These are phyloP conservation scores for Muscicapa adusta DNA, from an alignment of 2,113 vertebrate genomes.

Conservation along the genomic window DNA sequence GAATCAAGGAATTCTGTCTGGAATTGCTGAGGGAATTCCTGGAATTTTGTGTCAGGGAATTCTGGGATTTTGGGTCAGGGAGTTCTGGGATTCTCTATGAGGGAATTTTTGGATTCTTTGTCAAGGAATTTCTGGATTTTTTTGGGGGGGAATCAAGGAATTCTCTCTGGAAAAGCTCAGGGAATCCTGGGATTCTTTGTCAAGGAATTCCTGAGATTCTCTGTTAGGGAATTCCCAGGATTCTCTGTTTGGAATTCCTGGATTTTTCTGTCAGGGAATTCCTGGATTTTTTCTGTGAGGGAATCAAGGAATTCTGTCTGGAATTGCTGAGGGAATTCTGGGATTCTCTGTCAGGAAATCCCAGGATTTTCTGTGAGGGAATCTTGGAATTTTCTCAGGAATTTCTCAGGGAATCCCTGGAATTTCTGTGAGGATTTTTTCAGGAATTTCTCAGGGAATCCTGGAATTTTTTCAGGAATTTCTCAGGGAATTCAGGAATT, in stretches of 20 bases:
- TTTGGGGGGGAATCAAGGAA: too few species aligned
- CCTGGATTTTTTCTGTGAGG: too few species aligned
- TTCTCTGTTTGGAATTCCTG: too few species aligned
- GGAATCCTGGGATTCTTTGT: too few species aligned
- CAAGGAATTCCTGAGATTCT: not conserved
- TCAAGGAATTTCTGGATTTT: not conserved
- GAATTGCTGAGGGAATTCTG: too few species aligned
- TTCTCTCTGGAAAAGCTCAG: too few species aligned
- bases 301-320: not conserved
- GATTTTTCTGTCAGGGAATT: too few species aligned
- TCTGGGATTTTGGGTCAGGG: too few species aligned
- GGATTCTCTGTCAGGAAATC: not conserved
- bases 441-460: not conserved
- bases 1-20: not conserved
- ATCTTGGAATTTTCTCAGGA: not conserved
- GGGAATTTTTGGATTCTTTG: not conserved
- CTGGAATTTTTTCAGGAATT: rapidly evolving
- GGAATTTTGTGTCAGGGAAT: not conserved
- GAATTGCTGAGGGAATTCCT: not conserved
- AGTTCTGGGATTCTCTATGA: not conserved
- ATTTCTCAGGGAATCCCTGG: not conserved
- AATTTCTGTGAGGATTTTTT: not conserved
- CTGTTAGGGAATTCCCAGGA: not conserved
- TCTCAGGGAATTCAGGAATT: not conserved
- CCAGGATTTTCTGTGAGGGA: too few species aligned